A percentile compares a stretch with the other conserved stretches of the same genome.
phyloP scores from a whole-genome alignment of 1,140 invertebrate species.

The Megalopta genalis region DNA sequence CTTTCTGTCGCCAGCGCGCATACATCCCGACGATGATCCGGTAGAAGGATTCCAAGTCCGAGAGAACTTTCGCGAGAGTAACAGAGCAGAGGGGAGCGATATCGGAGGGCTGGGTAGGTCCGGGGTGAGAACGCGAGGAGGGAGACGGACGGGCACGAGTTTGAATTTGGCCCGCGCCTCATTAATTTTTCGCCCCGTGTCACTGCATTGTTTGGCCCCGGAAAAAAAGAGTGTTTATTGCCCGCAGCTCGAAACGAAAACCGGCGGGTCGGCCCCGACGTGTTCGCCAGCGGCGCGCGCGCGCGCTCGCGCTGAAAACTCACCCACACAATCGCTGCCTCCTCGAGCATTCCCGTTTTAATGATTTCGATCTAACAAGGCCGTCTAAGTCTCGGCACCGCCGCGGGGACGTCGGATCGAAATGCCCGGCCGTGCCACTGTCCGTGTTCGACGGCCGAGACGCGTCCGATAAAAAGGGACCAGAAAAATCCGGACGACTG shows the following conservation, averaged over 20 bases:
- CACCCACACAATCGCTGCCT: slow-evolving; percentile 24
- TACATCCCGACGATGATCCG: no score
- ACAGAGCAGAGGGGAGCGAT: not conserved
- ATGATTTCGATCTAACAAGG: slow-evolving; percentile 63
- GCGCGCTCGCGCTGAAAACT: not conserved
- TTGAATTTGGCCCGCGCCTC: slow-evolving; percentile 59
- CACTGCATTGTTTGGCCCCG: slow-evolving; percentile 59
- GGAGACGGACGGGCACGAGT: slow-evolving; percentile 42
- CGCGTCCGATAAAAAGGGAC: not conserved
- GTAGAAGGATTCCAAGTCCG: no score
- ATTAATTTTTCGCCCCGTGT: slow-evolving; percentile 68
- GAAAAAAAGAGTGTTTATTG: slow-evolving; percentile 59
- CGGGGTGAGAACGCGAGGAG: slow-evolving; percentile 3
- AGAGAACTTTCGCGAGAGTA: not conserved
- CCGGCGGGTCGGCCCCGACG: slow-evolving; percentile 37
- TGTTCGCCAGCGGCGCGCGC: slow-evolving; percentile 13
- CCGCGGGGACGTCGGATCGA: not conserved
- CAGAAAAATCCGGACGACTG: not conserved
- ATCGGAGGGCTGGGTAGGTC: not conserved
- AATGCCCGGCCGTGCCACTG: not conserved
- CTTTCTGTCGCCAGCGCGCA: no score
- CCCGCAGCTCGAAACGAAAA: slow-evolving; percentile 54
- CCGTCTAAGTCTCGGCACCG: slow-evolving; percentile 35
- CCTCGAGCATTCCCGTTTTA: slow-evolving; percentile 59
- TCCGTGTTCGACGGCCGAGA: slow-evolving; percentile 35